These are phyloP conservation scores for Tiliqua scincoides DNA, from an alignment of 2,113 vertebrate species.

Conservation along the genomic window DNA sequence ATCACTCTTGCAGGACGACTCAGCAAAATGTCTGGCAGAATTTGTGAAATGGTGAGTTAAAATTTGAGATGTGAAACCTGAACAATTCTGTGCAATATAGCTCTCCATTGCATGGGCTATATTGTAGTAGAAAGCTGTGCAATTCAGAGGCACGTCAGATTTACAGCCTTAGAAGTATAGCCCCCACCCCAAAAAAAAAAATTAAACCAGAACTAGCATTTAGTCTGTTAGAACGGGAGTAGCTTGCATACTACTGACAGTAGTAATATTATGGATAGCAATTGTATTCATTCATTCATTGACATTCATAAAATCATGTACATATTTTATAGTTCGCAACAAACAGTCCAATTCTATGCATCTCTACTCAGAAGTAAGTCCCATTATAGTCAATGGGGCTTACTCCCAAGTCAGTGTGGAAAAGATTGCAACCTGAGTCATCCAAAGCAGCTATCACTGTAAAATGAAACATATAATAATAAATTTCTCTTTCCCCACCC, in stretches of 20 bases:
- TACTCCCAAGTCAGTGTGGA: no score
- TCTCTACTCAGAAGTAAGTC: no score
- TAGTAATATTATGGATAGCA: not conserved
- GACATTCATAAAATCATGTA: no score
- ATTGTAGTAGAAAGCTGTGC: not conserved
- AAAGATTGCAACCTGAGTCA: no score
- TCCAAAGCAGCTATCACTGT: no score
- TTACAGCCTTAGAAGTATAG: not conserved
- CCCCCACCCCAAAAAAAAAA: not conserved
- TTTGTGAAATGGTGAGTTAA: not conserved
- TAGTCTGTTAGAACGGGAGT: not conserved
- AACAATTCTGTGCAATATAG: not conserved
- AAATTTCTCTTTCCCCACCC: no score
- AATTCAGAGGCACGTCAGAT: not conserved
- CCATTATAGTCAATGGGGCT: no score
- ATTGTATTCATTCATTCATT: not conserved
- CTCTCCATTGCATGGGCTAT: not conserved
- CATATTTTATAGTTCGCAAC: no score
- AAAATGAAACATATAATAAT: no score
- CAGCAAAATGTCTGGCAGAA: not conserved
- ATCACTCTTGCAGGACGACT: not conserved
- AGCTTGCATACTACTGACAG: not conserved
- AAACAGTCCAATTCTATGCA: no score
- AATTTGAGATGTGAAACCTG: not conserved
- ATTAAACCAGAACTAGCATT: not conserved